Evolutionary conservation across 2,888 invertebrate genomes (phyloP), one percentile per base, ranked within the genome.

Genomic region (Agrotis clavis): DNA sequence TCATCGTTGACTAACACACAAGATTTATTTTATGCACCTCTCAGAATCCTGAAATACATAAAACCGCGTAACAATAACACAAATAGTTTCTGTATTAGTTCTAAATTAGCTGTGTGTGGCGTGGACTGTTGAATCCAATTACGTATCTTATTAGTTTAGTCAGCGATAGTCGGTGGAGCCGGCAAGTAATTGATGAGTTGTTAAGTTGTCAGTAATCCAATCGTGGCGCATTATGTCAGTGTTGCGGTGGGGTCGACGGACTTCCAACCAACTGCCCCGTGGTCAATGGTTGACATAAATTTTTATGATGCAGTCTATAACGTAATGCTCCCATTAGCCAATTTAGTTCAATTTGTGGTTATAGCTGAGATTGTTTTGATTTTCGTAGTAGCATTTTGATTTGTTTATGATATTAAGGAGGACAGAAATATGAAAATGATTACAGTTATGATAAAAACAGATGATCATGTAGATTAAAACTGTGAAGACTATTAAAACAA

Each of bases 131-230:
- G 79, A 85, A 88, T 88, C 88, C 88, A 89, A 88, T 88, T 86
- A 88, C 72, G 75, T 82, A 74, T 73, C 74, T 84, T 86, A 86
- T 84, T 83, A 79, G 80, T 74, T 71, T 80, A 83, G 74, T 74
- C 76, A 77, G 86, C 82, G 81, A 86, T 85, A 69, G 79, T 45
- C 63, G 79, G 68, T 41, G 64, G 73, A 84, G 62, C 73, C 19
- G 68, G 60, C 63, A 64, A 82, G 80, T 74, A 77, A 92, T 93
- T 91, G 92, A 90, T 90, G 91, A 90, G 79, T 89, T 89, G 90
- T 92, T 90, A 88, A 88, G 87, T 90, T 91, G 90, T 90, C 88
- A 86, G 90, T 90, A 90, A 90, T 90, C 90, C 90, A 90, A 90
- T 92, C 88, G 86, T 84, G 84, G 82, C 83, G 86, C 87, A 89